Evolutionary conservation across 2,888 invertebrate species (phyloP), one percentile per base, ranked within the genome.

Genomic region (Mythimna lalbum): DNA sequence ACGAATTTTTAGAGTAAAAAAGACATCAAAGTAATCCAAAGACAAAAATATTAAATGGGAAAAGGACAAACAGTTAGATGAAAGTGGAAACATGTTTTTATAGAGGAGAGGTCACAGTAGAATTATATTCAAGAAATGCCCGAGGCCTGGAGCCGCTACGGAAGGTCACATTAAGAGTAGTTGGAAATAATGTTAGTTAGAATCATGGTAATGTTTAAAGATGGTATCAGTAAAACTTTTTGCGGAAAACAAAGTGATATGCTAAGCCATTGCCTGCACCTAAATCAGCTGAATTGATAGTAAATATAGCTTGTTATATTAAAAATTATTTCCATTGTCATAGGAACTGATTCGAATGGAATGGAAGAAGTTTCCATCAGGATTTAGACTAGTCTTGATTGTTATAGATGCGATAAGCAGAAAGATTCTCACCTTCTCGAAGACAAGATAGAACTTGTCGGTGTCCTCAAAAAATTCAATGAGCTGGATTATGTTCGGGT

Each of bases 401-500:
- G 21, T 21, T 66, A 36, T 21, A 55, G 19, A 43, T 33, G 47
- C 2, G 31, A 50, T 19, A 1, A 52, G 10, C 5, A 56, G 39
- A 57, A 56, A 23, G 4, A 43, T 59, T 53, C 92, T 92, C 85
- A 97, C 98, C 97, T 99, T 99, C 96, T 99, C 99, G 96, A 99
- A 99, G 91, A 99, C 99, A 95, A 99, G 97, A 96, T 99, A 99
- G 96, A 99, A 99, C 96, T 98, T 98, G 95, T 98, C 98, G 90
- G 99, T 98, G 96, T 99, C 99, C 96, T 99, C 99, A 95, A 99
- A 99, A 96, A 98, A 99, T 95, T 99, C 99, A 89, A 99, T 98
- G 94, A 99, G 97, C 96, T 99, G 99, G 93, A 99, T 98, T 95
- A 99, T 99, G 95, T 99, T 99, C 78, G 98, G 98, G 96, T 99